phyloP scores from a whole-genome alignment of 1,140 invertebrate species.

The Scaptomyza montana region DNA sequence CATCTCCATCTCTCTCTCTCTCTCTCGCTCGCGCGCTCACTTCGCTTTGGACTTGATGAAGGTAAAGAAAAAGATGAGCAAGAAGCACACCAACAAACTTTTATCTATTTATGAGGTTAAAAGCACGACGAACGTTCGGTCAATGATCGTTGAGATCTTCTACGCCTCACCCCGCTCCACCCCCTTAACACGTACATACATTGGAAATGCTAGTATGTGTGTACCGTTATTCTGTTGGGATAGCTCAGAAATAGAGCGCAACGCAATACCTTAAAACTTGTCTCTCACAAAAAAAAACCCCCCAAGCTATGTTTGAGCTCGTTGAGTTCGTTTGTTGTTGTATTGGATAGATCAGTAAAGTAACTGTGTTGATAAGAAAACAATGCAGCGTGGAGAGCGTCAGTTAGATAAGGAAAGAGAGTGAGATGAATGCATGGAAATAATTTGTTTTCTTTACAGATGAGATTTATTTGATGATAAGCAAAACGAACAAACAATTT shows the following conservation, averaged over 20 bases:
- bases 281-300: conserved; percentile 22
- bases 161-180: neutral
- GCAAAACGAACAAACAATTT: too few relatives aligned
- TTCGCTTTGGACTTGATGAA: conserved; percentile 36
- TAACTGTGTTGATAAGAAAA: conserved; percentile 3
- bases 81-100: conserved; percentile 36
- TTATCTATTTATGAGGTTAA: conserved; percentile 65
- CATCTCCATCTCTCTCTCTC: neutral
- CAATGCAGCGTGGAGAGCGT: neutral
- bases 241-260: conserved; percentile 67
- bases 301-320: neutral
- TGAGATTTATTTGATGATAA: neutral
- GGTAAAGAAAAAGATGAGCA: conserved; percentile 29
- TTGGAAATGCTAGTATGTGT: conserved; percentile 8
- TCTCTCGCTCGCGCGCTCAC: neutral
- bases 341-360: conserved; percentile 67
- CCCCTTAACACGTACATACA: conserved; percentile 16
- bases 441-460: neutral
- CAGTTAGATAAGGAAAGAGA: neutral
- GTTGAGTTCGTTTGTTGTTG: neutral
- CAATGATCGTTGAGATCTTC: conserved; percentile 52
- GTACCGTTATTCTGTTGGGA: conserved; percentile 77
- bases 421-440: neutral
- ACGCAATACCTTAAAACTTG: conserved; percentile 50
- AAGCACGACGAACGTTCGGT: conserved; percentile 46